These are phyloP conservation scores for Octopus sinensis DNA, from an alignment of 1,140 invertebrate species.

Conservation along the genomic window DNA sequence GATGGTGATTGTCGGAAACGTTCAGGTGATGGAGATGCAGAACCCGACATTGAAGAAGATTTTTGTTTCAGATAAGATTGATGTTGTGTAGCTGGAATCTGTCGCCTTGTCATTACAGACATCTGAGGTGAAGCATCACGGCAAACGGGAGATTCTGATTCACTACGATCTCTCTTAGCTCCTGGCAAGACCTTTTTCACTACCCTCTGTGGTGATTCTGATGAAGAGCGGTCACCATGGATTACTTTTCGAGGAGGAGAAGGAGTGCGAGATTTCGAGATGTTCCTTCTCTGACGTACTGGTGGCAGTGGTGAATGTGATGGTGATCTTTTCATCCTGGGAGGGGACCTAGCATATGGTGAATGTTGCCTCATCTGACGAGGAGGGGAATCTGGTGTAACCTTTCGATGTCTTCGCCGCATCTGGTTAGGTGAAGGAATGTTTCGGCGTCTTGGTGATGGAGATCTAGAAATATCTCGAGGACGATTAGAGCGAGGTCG, in stretches of 20 bases:
- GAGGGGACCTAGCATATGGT: neutral
- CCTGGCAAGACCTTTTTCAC: neutral
- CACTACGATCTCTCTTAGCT: neutral
- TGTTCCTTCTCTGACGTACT: neutral
- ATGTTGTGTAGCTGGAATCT: neutral
- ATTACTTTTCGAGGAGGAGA: slow-evolving; percentile 1
- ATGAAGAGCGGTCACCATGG: neutral
- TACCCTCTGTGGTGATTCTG: slow-evolving; percentile 2
- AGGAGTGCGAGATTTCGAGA: neutral
- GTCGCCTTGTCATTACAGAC: neutral
- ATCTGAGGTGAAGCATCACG: neutral
- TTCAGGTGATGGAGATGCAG: neutral
- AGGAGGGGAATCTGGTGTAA: slow-evolving; percentile 2
- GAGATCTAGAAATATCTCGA: slow-evolving; percentile 8
- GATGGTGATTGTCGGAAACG: neutral
- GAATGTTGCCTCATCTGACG: slow-evolving; percentile 12
- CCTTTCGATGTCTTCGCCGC: neutral
- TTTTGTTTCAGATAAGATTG: neutral
- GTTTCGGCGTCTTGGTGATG: neutral
- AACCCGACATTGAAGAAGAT: slow-evolving; percentile 6
- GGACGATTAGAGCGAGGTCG: neutral
- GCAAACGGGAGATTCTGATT: neutral
- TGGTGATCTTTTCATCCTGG: too few species aligned
- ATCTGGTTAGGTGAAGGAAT: slow-evolving; percentile 1
- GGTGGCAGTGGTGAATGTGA: neutral